phyloP scores from a whole-genome alignment of 2,888 invertebrate species.

The Agrochola lychnidis region DNA sequence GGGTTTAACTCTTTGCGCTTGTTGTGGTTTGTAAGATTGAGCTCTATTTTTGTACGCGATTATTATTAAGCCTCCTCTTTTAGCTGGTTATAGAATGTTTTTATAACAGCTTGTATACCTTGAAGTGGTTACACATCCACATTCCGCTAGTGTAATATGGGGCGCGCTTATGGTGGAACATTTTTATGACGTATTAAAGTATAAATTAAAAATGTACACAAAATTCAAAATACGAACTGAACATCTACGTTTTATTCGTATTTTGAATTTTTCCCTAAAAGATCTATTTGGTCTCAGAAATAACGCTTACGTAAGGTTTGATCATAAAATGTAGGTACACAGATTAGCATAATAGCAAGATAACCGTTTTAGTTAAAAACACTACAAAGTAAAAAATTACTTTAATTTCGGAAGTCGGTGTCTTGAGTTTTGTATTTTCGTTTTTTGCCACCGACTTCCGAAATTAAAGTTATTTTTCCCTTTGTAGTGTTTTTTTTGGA shows the following conservation, averaged over 20 bases:
- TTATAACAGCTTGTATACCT: not conserved
- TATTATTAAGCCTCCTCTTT: conserved; percentile 35
- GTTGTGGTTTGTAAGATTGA: conserved; percentile 44
- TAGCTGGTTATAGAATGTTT: conserved; percentile 12
- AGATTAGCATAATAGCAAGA: not conserved
- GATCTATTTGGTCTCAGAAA: not conserved
- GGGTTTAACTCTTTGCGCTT: conserved; percentile 59
- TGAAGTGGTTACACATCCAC: too few species aligned
- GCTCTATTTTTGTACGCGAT: conserved; percentile 21
- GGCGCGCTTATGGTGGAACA: too few species aligned
- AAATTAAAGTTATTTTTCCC: too few species aligned
- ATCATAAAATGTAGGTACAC: not conserved
- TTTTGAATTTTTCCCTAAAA: not conserved
- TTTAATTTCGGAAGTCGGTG: too few species aligned
- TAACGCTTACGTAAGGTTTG: not conserved
- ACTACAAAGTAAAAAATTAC: too few species aligned
- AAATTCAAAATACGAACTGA: too few species aligned
- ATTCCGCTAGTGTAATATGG: not conserved
- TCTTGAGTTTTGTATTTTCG: too few species aligned
- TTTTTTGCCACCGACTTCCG: too few species aligned
- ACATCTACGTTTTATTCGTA: too few species aligned
- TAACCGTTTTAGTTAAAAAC: not conserved
- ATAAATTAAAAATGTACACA: too few species aligned
- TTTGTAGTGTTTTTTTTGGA: too few species aligned
- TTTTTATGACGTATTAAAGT: not conserved